Evolutionary conservation across 2,113 vertebrate genomes (phyloP).

Genomic region (Scopus umbretta): DNA sequence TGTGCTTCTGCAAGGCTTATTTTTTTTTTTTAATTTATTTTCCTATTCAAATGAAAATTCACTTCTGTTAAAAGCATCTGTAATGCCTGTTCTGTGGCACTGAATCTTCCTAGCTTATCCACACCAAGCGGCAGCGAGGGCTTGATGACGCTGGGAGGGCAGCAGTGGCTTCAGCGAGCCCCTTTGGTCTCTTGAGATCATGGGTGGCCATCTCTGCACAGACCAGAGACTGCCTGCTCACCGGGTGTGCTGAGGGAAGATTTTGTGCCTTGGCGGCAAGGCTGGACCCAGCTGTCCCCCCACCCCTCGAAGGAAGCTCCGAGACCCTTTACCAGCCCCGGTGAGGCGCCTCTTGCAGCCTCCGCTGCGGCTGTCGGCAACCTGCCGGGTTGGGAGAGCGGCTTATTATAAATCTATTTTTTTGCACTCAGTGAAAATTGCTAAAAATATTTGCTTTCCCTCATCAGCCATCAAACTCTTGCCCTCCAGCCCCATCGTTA

Average conservation of each 20-base stretch:
- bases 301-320: no score
- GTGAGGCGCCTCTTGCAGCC: background rate
- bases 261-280: background rate
- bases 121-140: background rate
- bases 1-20: background rate
- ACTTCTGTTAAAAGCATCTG: background rate
- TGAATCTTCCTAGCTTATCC: background rate
- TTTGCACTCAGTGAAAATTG: background rate
- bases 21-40: background rate
- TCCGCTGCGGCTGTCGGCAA: background rate
- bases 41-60: background rate
- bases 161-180: background rate
- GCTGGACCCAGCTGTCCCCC: background rate
- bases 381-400: background rate
- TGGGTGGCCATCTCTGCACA: background rate
- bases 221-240: background rate
- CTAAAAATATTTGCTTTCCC: background rate
- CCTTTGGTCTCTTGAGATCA: no score
- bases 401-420: background rate
- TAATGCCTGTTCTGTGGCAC: background rate
- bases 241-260: accelerated
- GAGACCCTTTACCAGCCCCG: background rate
- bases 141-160: background rate
- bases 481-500: background rate
- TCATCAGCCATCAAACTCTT: background rate